Evolutionary conservation across 2,797 vertebrate genomes (phyloP), one percentile per base, ranked within the genome.

Genomic region (Clarias fuscus): DNA sequence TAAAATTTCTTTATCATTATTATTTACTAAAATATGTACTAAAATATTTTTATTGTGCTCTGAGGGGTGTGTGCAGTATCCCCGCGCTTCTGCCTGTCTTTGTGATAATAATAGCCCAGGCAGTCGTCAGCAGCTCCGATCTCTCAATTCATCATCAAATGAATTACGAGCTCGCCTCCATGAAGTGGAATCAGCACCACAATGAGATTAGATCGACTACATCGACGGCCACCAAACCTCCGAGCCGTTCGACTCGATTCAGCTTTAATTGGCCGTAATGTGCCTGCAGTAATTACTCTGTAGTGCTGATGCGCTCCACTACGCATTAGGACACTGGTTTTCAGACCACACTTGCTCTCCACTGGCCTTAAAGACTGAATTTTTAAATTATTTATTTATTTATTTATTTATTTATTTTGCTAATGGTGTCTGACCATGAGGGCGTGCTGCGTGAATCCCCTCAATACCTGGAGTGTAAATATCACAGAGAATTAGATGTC

Each of bases 181-280:
- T 88, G 37, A 78, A 87, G 76, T 78, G 79, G 85, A 90, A 88
- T 92, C 89, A 83, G 91, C 86, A 70, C 91, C 62, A 88, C 91
- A 87, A 93, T 92, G 86, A 90, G 91, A 93, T 93, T 89, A 91
- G 88, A 86, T 77, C 86, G 77, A 84, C 76, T 83, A 78, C 71
- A 72, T 87, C 90, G 84, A 68, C 88, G 75, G 70, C 91, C 56
- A 73, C 89, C 88, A 86, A 68, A 85, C 91, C 90, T 90, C 90
- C 56, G 86, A 90, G 84, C 84, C 88, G 86, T 91, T 86, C 83
- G 53, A 88, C 91, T 91, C 91, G 90, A 93, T 94, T 91, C 92
- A 90, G 90, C 93, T 95, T 94, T 95, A 95, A 95, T 95, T 94
- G 91, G 89, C 81, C 91, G 88, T 93, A 93, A 94, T 94, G 93